These are phyloP conservation scores for Asobara japonica DNA, from an alignment of 1,140 invertebrate genomes.

Conservation along the genomic window DNA sequence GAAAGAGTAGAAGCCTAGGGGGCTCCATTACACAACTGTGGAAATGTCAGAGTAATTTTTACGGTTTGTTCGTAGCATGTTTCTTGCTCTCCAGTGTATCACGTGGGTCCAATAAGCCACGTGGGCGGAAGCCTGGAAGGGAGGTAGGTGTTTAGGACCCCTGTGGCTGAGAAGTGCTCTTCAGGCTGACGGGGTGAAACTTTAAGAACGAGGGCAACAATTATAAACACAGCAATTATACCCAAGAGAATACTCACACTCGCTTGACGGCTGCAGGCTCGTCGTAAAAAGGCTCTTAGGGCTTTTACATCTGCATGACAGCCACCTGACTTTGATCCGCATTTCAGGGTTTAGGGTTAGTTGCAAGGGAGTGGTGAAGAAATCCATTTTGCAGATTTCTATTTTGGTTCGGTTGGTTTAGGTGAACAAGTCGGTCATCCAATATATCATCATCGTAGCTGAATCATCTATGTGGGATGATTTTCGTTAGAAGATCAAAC, in stretches of 20 bases:
- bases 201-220: slow-evolving; percentile 4
- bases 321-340: no score
- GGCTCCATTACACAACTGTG: neutral
- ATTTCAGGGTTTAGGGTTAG: no score
- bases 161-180: neutral
- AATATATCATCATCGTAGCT: no score
- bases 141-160: neutral
- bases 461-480: no score
- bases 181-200: neutral
- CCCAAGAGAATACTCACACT: neutral
- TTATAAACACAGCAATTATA: slow-evolving; percentile 24
- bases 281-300: no score
- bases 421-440: no score
- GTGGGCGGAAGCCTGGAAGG: neutral
- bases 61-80: neutral
- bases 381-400: no score
- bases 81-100: neutral
- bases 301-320: no score
- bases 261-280: no score
- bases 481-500: no score
- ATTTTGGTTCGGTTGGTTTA: no score
- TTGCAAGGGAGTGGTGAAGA: no score
- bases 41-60: slow-evolving; percentile 15
- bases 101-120: neutral
- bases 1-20: neutral